Conservation (phyloP, 2,797 vertebrate species). For the Sarcoramphus papa region DNA sequence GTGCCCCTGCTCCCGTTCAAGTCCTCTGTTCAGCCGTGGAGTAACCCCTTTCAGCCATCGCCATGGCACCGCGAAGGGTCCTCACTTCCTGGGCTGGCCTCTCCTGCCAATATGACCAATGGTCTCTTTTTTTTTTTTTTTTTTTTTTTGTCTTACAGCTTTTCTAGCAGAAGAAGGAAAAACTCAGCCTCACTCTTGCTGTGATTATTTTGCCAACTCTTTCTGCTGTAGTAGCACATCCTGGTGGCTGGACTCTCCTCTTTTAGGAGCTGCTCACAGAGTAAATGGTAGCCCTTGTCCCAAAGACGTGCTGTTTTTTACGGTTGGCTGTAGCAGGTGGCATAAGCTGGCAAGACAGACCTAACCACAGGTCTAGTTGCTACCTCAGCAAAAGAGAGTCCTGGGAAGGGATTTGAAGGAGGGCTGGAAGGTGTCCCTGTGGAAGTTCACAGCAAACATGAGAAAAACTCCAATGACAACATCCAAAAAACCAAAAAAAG, state of each 20-base stretch:
- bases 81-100: not conserved
- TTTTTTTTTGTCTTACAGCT: not conserved
- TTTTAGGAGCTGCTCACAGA: not conserved
- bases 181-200: not conserved
- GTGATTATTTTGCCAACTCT: not conserved
- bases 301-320: not conserved
- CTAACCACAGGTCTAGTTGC: not conserved
- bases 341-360: not conserved
- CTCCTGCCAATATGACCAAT: not conserved
- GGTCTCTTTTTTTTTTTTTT: not conserved
- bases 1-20: not conserved
- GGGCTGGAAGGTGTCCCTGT: not conserved
- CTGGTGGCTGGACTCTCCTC: not conserved
- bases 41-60: not conserved
- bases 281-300: not conserved
- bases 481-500: not conserved
- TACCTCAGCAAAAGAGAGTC: not conserved
- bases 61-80: not conserved
- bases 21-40: not conserved
- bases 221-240: not conserved
- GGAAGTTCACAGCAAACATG: not conserved
- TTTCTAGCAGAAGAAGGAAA: not conserved
- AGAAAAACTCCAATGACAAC: not conserved
- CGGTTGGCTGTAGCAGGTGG: not conserved
- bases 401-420: not conserved